Evolutionary conservation across 1,140 invertebrate genomes (phyloP), one percentile per base, ranked within the genome.

Genomic region (Dryas iulia): DNA sequence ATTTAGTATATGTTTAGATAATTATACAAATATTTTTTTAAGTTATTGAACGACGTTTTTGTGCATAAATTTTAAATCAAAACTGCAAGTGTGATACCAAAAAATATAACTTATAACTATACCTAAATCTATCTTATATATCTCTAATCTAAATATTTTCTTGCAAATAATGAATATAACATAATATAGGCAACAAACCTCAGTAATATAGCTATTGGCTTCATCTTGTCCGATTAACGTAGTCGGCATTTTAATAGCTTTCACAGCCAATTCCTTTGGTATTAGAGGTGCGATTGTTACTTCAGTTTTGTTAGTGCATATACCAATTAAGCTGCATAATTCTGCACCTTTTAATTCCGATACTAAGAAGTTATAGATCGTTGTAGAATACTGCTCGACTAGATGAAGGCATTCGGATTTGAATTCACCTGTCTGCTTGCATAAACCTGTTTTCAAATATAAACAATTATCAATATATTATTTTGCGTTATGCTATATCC

Each of bases 361-460:
- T 0, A 95, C 93, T 2, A 98, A 86, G 73, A 94, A 96, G 28
- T 94, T 82, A 82, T 98, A 98, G 47, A 97, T 94, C 39, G 93
- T 77, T 0, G 93, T 86, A 79, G 96, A 97, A 81, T 97, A 97
- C 79, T 97, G 87, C 58, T 97, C 94, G 0, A 97, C 96, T 30
- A 98, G 92, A 35, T 93, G 92, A 0, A 95, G 79, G 80, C 95
- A 96, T 83, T 95, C 94, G 1, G 88, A 83, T 61, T 93, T 93
- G 81, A 95, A 97, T 26, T 93, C 93, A 69, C 94, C 94, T 0
- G 95, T 95, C 90, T 97, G 95, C 72, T 95, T 96, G 86, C 97
- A 98, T 21, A 98, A 81, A 65, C 96, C 91, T 92, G 74, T 18
- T 59, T 28, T 3, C 26, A 28, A 6, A 28, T 3, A 28, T n/a